These are phyloP conservation scores for Ranitomeya imitator DNA, from an alignment of 2,113 vertebrate species.

Conservation along the genomic window DNA sequence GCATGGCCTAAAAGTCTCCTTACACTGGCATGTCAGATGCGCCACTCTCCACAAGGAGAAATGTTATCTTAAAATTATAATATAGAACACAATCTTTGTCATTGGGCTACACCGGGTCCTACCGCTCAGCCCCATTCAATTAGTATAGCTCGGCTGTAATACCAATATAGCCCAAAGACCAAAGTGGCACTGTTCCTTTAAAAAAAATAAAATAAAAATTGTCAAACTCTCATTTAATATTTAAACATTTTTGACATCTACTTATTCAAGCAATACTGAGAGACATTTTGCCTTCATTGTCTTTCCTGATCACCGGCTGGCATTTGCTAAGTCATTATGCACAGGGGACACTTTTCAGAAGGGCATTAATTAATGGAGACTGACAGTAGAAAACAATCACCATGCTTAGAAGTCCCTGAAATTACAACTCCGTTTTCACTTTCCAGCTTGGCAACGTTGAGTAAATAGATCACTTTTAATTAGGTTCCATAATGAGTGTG, in stretches of 20 bases:
- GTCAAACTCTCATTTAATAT: neutral
- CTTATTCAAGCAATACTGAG: neutral
- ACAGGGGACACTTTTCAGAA: neutral
- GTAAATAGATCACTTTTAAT: constrained; percentile 49
- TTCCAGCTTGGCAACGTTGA: constrained; percentile 1
- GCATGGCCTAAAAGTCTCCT: too few species aligned
- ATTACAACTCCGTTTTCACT: neutral
- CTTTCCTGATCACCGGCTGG: neutral
- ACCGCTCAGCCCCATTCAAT: too few species aligned
- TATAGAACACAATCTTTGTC: too few species aligned
- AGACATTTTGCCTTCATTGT: neutral
- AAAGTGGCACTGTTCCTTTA: too few species aligned
- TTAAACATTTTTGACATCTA: neutral
- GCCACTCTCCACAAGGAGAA: too few species aligned
- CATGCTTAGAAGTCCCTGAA: constrained; percentile 10
- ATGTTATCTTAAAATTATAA: too few species aligned
- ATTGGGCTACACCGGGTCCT: too few species aligned
- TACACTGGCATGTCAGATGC: too few species aligned
- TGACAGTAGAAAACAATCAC: constrained; percentile 16
- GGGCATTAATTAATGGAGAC: constrained; percentile 19
- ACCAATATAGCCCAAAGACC: too few species aligned
- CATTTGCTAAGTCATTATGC: neutral
- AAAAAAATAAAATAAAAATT: too few species aligned
- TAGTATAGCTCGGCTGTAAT: too few species aligned
- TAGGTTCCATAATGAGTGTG: constrained; percentile 32